phyloP scores from a whole-genome alignment of 2,113 vertebrate species.

The Anser cygnoides region DNA sequence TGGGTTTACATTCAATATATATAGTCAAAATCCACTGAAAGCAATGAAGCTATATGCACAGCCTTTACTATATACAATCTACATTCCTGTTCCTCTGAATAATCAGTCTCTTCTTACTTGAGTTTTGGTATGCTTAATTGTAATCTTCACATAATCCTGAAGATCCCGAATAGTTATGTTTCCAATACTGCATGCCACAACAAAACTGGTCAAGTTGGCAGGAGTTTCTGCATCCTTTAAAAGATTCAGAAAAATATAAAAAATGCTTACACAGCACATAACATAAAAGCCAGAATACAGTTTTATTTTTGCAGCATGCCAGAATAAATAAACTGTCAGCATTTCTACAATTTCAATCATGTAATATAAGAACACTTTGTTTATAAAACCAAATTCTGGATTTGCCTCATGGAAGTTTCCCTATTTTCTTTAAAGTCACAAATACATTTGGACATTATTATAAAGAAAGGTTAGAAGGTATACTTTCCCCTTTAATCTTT shows the following conservation, averaged over 20 bases:
- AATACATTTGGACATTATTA: constrained; percentile 18
- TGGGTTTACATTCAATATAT: background rate
- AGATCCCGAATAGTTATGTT: constrained; percentile 86
- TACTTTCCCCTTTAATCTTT: constrained; percentile 10
- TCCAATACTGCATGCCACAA: constrained; percentile 94
- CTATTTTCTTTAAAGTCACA: constrained; percentile 55
- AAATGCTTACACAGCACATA: background rate
- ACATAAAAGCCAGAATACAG: background rate
- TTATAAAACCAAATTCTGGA: constrained; percentile 60
- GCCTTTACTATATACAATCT: background rate
- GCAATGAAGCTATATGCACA: background rate
- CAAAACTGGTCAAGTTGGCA: constrained; percentile 86
- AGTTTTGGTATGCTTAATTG: constrained; percentile 82
- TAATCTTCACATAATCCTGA: constrained; percentile 84
- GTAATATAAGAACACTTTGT: constrained; percentile 55
- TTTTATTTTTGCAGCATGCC: constrained; percentile 26
- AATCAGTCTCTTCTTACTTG: constrained; percentile 77
- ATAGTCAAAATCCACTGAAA: background rate
- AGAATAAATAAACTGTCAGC: constrained; percentile 70
- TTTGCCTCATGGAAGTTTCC: constrained; percentile 46
- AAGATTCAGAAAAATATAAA: constrained; percentile 36
- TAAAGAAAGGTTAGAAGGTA: background rate
- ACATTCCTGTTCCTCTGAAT: background rate
- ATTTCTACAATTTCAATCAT: constrained; percentile 66
- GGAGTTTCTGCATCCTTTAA: constrained; percentile 73